Conservation (phyloP, 2,797 vertebrate genomes). For the Pseudochromis fuscus region DNA sequence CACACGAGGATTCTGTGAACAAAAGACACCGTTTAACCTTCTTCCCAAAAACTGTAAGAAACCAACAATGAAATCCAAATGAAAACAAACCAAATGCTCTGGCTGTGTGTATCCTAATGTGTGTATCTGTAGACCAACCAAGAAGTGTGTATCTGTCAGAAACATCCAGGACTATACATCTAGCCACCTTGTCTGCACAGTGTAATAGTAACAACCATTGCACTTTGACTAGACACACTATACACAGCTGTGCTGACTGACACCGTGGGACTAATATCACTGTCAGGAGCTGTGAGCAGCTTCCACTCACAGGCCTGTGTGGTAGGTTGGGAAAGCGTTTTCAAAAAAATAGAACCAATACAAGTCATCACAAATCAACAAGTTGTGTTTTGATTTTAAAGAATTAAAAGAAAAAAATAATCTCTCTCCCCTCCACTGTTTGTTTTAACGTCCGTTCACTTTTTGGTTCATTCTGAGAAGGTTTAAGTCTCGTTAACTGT, state of each 20-base stretch:
- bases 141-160: constrained; percentile 55
- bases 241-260: constrained; percentile 77
- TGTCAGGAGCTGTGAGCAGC: constrained; percentile 78
- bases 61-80: constrained; percentile 59
- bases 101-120: constrained; percentile 61
- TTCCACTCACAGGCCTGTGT: constrained; percentile 68
- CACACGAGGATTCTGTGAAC: constrained; percentile 67
- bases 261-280: constrained; percentile 77
- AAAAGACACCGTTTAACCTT: constrained; percentile 49
- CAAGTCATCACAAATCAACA: constrained; percentile 67
- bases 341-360: constrained; percentile 54
- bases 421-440: constrained; percentile 54
- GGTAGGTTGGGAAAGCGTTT: constrained; percentile 69
- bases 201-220: constrained; percentile 81
- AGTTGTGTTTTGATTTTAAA: constrained; percentile 21
- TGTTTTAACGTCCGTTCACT: constrained; percentile 54
- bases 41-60: constrained; percentile 59
- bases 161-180: constrained; percentile 69
- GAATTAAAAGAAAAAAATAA: constrained; percentile 11
- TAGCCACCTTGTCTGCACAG: constrained; percentile 82
- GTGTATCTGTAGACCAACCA: constrained; percentile 57
- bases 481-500: constrained; percentile 53
- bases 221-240: constrained; percentile 81
- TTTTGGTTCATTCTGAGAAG: constrained; percentile 70
- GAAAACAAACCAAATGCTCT: constrained; percentile 53